These are phyloP conservation scores for Euplexia lucipara DNA, from an alignment of 2,888 invertebrate species.

Conservation along the genomic window DNA sequence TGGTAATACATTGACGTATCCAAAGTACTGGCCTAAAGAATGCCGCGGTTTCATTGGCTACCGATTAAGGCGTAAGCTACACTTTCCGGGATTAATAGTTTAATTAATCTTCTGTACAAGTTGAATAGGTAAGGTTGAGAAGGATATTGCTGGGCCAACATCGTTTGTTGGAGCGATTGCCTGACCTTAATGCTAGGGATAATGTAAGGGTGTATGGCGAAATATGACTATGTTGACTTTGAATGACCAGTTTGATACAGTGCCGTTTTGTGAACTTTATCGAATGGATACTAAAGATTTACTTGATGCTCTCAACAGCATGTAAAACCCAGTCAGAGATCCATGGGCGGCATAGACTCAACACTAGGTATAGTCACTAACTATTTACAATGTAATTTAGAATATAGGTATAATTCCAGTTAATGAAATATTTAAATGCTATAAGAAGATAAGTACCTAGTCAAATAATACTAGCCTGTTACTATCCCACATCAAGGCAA, in stretches of 20 bases:
- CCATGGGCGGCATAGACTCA: too few relatives aligned
- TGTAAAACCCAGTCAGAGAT: too few relatives aligned
- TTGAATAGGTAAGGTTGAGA: conserved; percentile 41
- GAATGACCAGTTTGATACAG: conserved; percentile 1
- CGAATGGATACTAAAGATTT: not conserved
- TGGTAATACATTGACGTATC: conserved; percentile 69
- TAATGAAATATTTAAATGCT: too few relatives aligned
- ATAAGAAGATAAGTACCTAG: too few relatives aligned
- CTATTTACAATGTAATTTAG: too few relatives aligned
- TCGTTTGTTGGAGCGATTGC: conserved; percentile 43
- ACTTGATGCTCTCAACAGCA: not conserved
- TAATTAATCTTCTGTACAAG: conserved; percentile 61
- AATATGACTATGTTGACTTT: conserved; percentile 21
- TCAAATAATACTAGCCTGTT: too few relatives aligned
- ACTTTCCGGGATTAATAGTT: conserved; percentile 61
- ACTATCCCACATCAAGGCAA: too few relatives aligned
- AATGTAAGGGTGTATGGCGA: conserved; percentile 8
- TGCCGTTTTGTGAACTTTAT: not conserved
- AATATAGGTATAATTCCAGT: too few relatives aligned
- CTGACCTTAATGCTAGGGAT: conserved; percentile 37
- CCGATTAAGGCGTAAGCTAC: conserved; percentile 58
- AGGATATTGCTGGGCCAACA: conserved; percentile 38
- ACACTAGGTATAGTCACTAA: too few relatives aligned
- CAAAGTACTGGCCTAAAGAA: conserved; percentile 62
- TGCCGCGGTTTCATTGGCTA: conserved; percentile 63